Evolutionary conservation across 2,797 vertebrate species (phyloP).

Genomic region (Enteromius radiatus): DNA sequence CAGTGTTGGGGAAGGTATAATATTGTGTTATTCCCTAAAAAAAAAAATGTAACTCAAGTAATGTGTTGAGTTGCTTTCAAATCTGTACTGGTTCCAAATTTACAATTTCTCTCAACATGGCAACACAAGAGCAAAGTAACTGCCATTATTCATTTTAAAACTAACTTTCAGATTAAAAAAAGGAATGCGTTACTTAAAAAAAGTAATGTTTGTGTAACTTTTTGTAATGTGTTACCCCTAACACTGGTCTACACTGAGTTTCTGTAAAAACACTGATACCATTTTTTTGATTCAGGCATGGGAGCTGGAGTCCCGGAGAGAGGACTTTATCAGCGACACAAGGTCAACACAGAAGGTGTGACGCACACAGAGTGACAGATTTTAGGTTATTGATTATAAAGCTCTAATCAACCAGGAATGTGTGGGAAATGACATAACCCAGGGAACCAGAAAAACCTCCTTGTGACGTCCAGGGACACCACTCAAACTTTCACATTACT

Average conservation of each 20-base stretch:
- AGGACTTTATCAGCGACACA: constrained; percentile 19
- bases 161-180: too few species aligned
- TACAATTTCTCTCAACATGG: not conserved
- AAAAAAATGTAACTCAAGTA: not conserved
- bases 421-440: constrained; percentile 33
- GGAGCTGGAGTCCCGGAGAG: constrained; percentile 22
- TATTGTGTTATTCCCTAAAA: not conserved
- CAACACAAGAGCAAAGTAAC: not conserved
- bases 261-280: constrained; percentile 6
- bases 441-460: not conserved
- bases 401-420: constrained; percentile 1
- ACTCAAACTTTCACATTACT: not conserved
- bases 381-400: constrained; percentile 33
- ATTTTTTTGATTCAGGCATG: constrained; percentile 17
- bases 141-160: not conserved
- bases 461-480: not conserved
- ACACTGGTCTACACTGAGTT: not conserved
- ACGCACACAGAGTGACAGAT: constrained; percentile 16
- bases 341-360: constrained; percentile 22
- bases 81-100: too few species aligned
- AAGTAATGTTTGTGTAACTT: too few species aligned
- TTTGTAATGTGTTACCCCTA: too few species aligned
- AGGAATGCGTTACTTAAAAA: too few species aligned
- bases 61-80: not conserved
- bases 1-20: not conserved